Evolutionary conservation across 2,113 vertebrate species (phyloP).

Genomic region (Corythornis cristatus): DNA sequence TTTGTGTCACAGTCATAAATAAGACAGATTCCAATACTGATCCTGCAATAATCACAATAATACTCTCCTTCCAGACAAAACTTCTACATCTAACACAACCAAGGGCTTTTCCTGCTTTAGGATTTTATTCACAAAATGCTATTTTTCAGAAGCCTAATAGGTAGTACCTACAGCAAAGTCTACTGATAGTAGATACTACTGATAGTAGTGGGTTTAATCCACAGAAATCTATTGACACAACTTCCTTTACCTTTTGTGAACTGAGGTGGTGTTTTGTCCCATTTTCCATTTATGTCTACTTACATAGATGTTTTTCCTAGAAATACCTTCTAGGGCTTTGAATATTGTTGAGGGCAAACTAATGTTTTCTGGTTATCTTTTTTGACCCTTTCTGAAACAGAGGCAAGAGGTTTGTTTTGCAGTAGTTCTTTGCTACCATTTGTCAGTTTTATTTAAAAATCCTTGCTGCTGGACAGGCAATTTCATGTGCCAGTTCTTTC

Average conservation of each 20-base stretch:
- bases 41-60: not conserved
- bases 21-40: constrained; percentile 3
- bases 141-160: not conserved
- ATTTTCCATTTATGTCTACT: not conserved
- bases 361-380: not conserved
- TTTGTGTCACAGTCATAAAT: constrained; percentile 4
- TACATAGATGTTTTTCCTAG: not conserved
- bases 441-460: constrained; percentile 44
- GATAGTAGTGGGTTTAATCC: not conserved
- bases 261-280: not conserved
- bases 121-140: constrained; percentile 7
- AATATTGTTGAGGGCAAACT: not conserved
- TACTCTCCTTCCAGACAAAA: not conserved
- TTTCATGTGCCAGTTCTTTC: constrained; percentile 49
- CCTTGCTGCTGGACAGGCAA: constrained; percentile 50
- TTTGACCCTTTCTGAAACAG: not conserved
- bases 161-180: not conserved
- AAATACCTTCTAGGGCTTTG: not conserved
- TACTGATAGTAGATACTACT: not conserved
- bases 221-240: not conserved
- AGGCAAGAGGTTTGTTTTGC: not conserved
- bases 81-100: not conserved
- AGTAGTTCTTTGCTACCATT: not conserved
- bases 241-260: not conserved
- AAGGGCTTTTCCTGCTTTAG: not conserved